Conservation (phyloP, 1,140 invertebrate species). For the Drosophila repletoides region DNA sequence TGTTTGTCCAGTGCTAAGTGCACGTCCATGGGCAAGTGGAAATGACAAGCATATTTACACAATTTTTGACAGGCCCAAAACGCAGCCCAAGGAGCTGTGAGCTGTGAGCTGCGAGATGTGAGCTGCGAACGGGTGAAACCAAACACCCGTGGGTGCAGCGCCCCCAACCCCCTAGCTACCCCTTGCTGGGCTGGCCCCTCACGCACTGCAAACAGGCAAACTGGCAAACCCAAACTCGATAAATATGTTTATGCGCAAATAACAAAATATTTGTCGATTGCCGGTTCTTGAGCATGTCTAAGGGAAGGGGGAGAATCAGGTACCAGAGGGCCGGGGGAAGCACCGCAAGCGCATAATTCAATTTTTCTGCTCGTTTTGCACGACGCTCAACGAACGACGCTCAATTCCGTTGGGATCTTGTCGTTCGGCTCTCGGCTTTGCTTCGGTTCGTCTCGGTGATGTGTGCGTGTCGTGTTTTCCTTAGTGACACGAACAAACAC, state of each 20-base stretch:
- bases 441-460: not conserved
- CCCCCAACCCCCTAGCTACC: not conserved
- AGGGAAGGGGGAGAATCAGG: conserved; percentile 1
- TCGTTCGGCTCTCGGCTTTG: conserved; percentile 4
- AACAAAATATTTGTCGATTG: conserved; percentile 81
- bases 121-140: conserved; percentile 72
- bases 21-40: conserved; percentile 73
- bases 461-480: too few species aligned
- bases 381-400: conserved; percentile 65
- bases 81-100: conserved; percentile 29
- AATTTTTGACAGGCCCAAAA: conserved; percentile 81
- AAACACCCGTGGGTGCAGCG: conserved; percentile 73
- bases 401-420: conserved; percentile 66
- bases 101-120: conserved; percentile 3
- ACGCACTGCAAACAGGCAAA: conserved; percentile 31
- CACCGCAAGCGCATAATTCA: conserved; percentile 82
- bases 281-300: conserved; percentile 40
- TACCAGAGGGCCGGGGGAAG: conserved; percentile 35
- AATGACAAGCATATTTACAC: conserved; percentile 82
- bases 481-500: too few species aligned
- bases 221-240: conserved; percentile 72
- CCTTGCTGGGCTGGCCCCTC: not conserved
- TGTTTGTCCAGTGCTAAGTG: conserved; percentile 72
- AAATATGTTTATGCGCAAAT: conserved; percentile 81
- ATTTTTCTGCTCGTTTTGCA: conserved; percentile 82